phyloP scores from a whole-genome alignment of 2,797 vertebrate species.

The Thaleichthys pacificus region DNA sequence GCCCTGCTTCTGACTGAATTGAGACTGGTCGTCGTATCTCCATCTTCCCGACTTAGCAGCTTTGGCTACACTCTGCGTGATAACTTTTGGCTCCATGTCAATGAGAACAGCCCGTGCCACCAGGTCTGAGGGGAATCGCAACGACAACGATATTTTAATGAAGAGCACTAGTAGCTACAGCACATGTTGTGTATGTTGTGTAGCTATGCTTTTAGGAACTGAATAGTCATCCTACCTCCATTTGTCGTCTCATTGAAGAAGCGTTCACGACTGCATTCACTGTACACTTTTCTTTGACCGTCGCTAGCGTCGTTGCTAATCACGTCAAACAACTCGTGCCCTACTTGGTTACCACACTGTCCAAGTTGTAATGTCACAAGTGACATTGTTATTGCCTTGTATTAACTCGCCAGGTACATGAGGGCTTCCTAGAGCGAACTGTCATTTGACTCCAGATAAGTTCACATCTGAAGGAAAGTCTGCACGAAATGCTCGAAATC shows the following conservation, averaged over 20 bases:
- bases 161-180: too few species aligned
- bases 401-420: neutral
- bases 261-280: conserved; percentile 74
- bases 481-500: neutral
- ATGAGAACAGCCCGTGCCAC: conserved; percentile 87
- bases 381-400: conserved; percentile 75
- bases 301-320: conserved; percentile 74
- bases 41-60: conserved; percentile 82
- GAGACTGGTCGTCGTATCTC: conserved; percentile 78
- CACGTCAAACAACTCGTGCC: conserved; percentile 82
- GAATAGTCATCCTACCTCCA: conserved; percentile 72
- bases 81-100: conserved; percentile 98
- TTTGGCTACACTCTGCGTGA: conserved; percentile 79
- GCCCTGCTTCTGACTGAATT: conserved; percentile 94
- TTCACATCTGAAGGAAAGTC: neutral
- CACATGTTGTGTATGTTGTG: too few species aligned
- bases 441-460: too few species aligned
- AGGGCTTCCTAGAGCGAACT: too few species aligned
- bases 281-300: conserved; percentile 71
- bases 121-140: conserved; percentile 65
- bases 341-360: conserved; percentile 97
- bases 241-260: conserved; percentile 81
- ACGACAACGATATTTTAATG: neutral
- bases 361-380: conserved; percentile 91
- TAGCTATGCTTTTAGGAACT: neutral